Conservation (phyloP, 2,113 vertebrate genomes). For the Semicossyphus pulcher region DNA sequence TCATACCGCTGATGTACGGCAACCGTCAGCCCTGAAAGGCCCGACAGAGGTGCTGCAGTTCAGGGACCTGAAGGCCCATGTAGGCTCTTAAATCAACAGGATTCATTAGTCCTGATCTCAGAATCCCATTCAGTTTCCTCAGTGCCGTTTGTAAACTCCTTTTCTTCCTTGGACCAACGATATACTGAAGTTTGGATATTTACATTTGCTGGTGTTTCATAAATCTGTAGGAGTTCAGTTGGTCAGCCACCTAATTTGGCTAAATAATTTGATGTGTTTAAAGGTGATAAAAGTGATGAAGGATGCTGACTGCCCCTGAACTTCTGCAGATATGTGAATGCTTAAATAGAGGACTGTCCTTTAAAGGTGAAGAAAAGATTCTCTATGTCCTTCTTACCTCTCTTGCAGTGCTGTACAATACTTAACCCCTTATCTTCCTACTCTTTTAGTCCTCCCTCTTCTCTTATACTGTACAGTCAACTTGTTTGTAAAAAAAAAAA, state of each 20-base stretch:
- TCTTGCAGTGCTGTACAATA: conserved; percentile 37
- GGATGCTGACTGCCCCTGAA: background rate
- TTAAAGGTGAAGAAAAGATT: conserved; percentile 1
- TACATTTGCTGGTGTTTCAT: conserved; percentile 28
- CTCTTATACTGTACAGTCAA: conserved; percentile 29
- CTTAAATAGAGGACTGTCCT: background rate
- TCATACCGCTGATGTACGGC: conserved; percentile 94
- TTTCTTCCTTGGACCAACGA: conserved; percentile 7
- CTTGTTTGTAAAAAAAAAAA: conserved; percentile 24
- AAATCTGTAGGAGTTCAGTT: conserved; percentile 9
- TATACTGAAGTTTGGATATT: background rate
- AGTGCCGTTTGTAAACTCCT: conserved; percentile 26
- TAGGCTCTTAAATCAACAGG: conserved; percentile 9
- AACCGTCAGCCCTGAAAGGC: conserved; percentile 86
- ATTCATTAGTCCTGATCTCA: background rate
- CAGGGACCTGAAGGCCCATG: background rate
- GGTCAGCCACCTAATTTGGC: background rate
- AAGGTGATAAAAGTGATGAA: too few species aligned
- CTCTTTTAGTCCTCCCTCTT: background rate
- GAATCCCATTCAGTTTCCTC: background rate
- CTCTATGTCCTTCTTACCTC: conserved; percentile 8
- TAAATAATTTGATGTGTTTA: too few species aligned
- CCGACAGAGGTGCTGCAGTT: background rate
- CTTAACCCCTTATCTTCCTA: conserved; percentile 12
- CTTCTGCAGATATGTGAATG: conserved; percentile 35